Percentiles rank a stretch among this genome's conserved stretches.
Conservation (phyloP, 2,113 vertebrate species). For the Nannospalax galili region DNA sequence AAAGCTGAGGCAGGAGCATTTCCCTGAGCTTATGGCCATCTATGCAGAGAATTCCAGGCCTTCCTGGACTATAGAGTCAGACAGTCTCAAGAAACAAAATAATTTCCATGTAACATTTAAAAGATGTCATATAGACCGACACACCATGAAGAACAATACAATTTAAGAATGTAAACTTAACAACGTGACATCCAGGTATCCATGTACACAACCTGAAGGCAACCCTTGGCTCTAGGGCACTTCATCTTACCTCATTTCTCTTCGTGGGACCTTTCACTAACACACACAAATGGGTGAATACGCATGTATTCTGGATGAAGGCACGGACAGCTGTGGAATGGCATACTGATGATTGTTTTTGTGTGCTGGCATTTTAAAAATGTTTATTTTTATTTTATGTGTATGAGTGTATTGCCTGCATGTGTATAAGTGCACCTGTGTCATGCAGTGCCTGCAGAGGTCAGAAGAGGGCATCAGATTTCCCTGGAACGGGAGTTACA, state of each 20-base stretch:
- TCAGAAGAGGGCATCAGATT: no score
- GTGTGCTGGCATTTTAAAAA: background rate
- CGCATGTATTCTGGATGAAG: background rate
- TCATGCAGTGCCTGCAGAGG: no score
- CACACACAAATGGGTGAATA: background rate
- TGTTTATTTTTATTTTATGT: no score
- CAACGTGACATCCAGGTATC: background rate
- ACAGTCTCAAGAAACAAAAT: background rate
- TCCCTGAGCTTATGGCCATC: no score
- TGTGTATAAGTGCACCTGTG: no score
- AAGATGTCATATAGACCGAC: background rate
- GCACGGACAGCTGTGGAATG: background rate
- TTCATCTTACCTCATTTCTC: background rate
- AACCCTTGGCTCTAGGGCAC: background rate
- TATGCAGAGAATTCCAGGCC: background rate
- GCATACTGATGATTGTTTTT: background rate
- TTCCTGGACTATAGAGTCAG: background rate
- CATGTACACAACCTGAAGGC: background rate
- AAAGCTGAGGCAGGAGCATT: background rate
- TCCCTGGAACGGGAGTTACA: no score
- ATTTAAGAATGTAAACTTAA: background rate
- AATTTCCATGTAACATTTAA: background rate
- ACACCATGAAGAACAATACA: background rate
- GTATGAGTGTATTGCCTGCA: no score
- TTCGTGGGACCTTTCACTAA: background rate